phyloP scores from a whole-genome alignment of 2,797 vertebrate species.

The Enteromius anoplus region DNA sequence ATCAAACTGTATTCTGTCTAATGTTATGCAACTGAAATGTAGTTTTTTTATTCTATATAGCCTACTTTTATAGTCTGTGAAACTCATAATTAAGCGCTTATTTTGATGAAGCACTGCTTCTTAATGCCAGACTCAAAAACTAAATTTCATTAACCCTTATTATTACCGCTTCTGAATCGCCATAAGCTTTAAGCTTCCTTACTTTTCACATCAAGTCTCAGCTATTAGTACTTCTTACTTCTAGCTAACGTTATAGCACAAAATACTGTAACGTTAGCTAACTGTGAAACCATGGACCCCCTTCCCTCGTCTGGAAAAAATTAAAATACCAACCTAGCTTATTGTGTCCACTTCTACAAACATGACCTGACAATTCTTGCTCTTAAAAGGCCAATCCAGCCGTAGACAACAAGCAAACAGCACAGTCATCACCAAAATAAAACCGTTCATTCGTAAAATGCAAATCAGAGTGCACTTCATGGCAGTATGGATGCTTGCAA shows the following conservation, averaged over 20 bases:
- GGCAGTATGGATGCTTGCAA: too few species aligned
- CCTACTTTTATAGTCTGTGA: not conserved
- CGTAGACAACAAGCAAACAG: not conserved
- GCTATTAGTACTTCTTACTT: not conserved
- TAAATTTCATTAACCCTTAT: not conserved
- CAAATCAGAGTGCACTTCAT: too few species aligned
- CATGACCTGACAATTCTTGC: too few species aligned
- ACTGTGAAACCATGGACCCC: not conserved
- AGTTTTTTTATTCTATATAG: not conserved
- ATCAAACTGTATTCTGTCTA: not conserved
- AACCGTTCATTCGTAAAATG: not conserved
- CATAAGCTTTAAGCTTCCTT: not conserved
- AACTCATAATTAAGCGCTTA: not conserved
- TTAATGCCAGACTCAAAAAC: not conserved
- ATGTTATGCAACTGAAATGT: not conserved
- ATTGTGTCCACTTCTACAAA: not conserved
- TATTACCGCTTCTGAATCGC: not conserved
- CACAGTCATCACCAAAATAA: not conserved
- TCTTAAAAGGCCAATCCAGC: not conserved
- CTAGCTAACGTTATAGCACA: not conserved
- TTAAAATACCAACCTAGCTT: not conserved
- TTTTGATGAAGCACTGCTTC: not conserved
- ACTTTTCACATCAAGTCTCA: not conserved
- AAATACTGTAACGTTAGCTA: not conserved
- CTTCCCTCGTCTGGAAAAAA: not conserved